Evolutionary conservation across 2,797 vertebrate genomes (phyloP).

Genomic region (Schizopygopsis malacanthus): DNA sequence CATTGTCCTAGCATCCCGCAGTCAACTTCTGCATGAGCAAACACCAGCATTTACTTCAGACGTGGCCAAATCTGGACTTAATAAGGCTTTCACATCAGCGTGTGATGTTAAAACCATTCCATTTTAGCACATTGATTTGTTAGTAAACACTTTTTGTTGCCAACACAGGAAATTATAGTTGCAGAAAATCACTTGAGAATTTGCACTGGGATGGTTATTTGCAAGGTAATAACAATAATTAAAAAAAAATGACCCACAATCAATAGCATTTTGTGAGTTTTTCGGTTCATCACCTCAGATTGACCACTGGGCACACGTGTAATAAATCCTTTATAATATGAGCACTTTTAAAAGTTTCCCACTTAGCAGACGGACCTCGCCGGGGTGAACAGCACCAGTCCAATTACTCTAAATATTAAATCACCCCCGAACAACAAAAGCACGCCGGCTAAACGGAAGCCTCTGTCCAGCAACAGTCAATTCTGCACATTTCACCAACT

Average conservation of each 20-base stretch:
- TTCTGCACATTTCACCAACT: slow-evolving; percentile 64
- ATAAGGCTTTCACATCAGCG: not conserved
- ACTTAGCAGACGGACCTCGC: slow-evolving; percentile 56
- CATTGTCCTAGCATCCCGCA: not conserved
- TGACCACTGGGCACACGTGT: not conserved
- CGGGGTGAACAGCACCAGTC: slow-evolving; percentile 64
- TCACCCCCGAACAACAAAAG: slow-evolving; percentile 64
- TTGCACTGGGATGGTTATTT: not conserved
- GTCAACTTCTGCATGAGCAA: not conserved
- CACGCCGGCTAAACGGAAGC: slow-evolving; percentile 57
- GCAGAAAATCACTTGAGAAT: not conserved
- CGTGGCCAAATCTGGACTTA: not conserved
- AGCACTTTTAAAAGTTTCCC: slow-evolving; percentile 58
- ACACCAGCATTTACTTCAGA: not conserved
- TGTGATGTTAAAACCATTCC: slow-evolving; percentile 1
- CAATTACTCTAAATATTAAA: slow-evolving; percentile 70
- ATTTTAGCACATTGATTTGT: slow-evolving; percentile 14
- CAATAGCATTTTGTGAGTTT: not conserved
- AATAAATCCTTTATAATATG: slow-evolving; percentile 37
- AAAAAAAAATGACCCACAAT: not conserved
- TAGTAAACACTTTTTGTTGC: slow-evolving; percentile 1
- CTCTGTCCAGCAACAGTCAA: slow-evolving; percentile 56
- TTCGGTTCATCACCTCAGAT: not conserved
- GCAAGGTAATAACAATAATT: not conserved
- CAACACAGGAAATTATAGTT: slow-evolving; percentile 1